A percentile compares a stretch with the other conserved stretches of the same genome.
Evolutionary conservation across 2,113 vertebrate species (phyloP).

Genomic region (Myotis davidii): DNA sequence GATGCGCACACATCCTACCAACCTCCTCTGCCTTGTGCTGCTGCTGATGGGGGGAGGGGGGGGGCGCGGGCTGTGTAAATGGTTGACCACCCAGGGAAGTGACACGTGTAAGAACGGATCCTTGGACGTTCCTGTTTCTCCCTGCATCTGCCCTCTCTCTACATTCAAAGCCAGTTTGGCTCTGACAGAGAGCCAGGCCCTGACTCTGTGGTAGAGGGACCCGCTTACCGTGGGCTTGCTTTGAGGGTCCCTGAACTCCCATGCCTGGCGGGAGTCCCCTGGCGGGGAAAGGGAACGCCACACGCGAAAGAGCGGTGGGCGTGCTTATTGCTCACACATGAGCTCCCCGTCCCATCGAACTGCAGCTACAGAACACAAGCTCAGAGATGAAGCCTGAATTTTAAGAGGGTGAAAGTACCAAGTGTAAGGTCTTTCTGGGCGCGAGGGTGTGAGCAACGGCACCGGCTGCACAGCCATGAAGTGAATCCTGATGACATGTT

Average conservation of each 20-base stretch:
- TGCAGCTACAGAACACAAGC: background rate
- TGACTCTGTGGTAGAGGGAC: accelerated
- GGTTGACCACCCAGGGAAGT: accelerated
- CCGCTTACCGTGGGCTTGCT: accelerated
- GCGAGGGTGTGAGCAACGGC: accelerated
- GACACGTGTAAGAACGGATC: accelerated
- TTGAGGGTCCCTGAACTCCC: background rate
- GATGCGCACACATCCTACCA: accelerated
- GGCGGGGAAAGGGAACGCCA: accelerated
- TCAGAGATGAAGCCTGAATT: background rate
- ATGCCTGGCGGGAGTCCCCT: accelerated
- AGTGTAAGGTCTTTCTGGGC: background rate
- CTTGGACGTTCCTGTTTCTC: accelerated
- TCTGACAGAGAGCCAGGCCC: too few relatives aligned
- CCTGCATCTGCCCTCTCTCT: background rate
- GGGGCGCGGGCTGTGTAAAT: background rate
- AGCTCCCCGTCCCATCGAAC: accelerated
- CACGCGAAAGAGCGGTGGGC: accelerated
- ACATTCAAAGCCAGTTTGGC: background rate
- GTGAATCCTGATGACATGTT: background rate
- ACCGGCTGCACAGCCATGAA: accelerated
- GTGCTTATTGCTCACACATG: accelerated
- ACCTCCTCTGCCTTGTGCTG: accelerated
- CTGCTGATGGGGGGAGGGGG: accelerated
- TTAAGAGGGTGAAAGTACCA: background rate